Percentiles rank a stretch among this genome's conserved stretches.
Conservation (phyloP, 2,888 invertebrate genomes). For the Drosophila cognata region DNA sequence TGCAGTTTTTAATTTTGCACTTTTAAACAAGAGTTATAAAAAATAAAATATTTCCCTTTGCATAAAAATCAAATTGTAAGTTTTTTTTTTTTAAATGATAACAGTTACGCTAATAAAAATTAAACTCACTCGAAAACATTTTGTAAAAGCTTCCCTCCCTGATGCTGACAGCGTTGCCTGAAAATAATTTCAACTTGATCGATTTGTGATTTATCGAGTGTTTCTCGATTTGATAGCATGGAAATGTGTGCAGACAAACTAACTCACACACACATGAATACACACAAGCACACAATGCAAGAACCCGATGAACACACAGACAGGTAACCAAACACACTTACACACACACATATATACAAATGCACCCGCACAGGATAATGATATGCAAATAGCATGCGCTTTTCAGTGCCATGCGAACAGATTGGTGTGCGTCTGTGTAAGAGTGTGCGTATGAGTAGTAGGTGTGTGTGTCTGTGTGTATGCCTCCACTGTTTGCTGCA, state of each 20-base stretch:
- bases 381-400: slow-evolving; percentile 77
- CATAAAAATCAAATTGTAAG: neutral
- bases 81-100: neutral
- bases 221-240: slow-evolving; percentile 69
- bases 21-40: neutral
- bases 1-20: neutral
- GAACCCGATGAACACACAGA: slow-evolving; percentile 12
- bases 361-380: slow-evolving; percentile 64
- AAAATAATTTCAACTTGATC: slow-evolving; percentile 61
- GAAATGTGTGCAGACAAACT: slow-evolving; percentile 53
- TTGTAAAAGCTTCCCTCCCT: neutral
- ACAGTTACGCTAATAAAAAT: neutral
- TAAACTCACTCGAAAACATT: neutral
- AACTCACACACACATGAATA: slow-evolving; percentile 8
- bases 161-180: slow-evolving; percentile 19
- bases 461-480: neutral
- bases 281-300: neutral
- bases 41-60: neutral
- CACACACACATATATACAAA: slow-evolving; percentile 23
- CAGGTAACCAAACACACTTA: slow-evolving; percentile 8
- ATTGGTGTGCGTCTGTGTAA: neutral
- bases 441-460: neutral
- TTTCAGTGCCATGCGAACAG: slow-evolving; percentile 52
- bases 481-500: slow-evolving; percentile 43
- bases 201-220: slow-evolving; percentile 75